A percentile compares a stretch with the other conserved stretches of the same genome.
Evolutionary conservation across 30 jellyfish, hydroid and myxozoan species (phyloP).

Genomic region (Morbakka virulenta): DNA sequence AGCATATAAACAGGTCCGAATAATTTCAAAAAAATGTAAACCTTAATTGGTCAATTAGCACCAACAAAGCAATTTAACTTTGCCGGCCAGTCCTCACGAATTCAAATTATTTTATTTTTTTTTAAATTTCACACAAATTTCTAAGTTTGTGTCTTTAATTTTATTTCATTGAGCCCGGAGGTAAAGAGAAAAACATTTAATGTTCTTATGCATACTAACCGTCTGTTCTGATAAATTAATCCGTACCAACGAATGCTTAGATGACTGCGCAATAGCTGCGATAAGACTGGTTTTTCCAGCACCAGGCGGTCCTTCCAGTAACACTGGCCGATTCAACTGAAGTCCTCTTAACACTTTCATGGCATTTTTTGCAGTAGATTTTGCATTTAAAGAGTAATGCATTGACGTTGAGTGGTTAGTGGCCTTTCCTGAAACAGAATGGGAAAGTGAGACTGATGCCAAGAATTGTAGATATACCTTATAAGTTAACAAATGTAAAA

Average conservation of each 20-base stretch:
- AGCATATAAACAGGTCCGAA: too few species aligned
- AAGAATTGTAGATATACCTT: not conserved
- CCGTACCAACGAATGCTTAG: conserved; percentile 72
- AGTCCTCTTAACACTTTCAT: conserved; percentile 71
- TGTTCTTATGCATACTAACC: conserved; percentile 23
- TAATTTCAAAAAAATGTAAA: too few species aligned
- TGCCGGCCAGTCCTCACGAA: not conserved
- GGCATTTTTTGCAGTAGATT: conserved; percentile 80
- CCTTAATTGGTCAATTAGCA: not conserved
- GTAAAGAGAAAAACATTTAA: not conserved
- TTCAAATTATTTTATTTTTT: too few species aligned
- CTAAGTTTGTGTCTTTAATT: not conserved
- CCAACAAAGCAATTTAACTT: not conserved
- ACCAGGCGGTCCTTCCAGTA: conserved; percentile 99
- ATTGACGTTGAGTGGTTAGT: conserved; percentile 15
- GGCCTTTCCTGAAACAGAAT: conserved; percentile 35
- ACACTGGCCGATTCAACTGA: conserved; percentile 86
- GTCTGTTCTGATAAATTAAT: conserved; percentile 95
- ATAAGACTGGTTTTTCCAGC: conserved; percentile 96
- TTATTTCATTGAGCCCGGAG: not conserved
- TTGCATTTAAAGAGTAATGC: conserved; percentile 53
- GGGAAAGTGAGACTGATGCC: too few species aligned
- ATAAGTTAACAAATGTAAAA: not conserved
- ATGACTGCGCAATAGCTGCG: conserved; percentile 70
- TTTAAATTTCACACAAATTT: too few species aligned